phyloP scores from a whole-genome alignment of 2,797 vertebrate genomes.

The Phalloptychus januarius region DNA sequence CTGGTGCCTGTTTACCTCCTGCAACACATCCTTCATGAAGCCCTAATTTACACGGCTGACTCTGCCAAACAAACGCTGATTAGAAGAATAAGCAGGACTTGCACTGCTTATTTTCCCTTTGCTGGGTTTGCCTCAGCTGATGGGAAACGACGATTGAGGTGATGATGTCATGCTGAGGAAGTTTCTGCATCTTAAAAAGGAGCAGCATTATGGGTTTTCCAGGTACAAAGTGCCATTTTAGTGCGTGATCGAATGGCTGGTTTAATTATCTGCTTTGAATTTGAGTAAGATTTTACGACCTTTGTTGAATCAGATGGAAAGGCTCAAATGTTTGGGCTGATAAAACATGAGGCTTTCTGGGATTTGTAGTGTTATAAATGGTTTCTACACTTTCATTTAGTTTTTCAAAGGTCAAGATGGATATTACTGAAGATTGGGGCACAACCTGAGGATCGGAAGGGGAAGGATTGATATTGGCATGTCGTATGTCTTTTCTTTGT shows the following conservation, averaged over 20 bases:
- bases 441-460: neutral
- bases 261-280: neutral
- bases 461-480: constrained; percentile 13
- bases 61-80: constrained; percentile 48
- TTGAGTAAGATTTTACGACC: neutral
- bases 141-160: constrained; percentile 30
- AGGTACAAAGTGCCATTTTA: too few relatives aligned
- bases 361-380: neutral
- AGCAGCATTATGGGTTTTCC: too few relatives aligned
- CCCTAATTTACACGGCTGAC: constrained; percentile 56
- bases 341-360: neutral
- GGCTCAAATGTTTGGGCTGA: neutral
- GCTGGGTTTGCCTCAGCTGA: constrained; percentile 32
- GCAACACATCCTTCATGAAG: constrained; percentile 65
- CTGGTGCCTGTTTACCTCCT: constrained; percentile 69
- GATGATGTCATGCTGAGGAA: constrained; percentile 16
- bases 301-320: neutral
- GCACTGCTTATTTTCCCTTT: constrained; percentile 35
- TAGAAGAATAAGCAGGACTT: constrained; percentile 27
- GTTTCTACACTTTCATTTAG: neutral
- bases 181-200: constrained; percentile 8
- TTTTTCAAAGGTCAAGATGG: neutral
- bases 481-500: neutral
- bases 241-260: neutral
- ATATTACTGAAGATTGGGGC: neutral